Base-by-base conservation (phyloP, 2,888 invertebrate genomes). In the Thysanoteuthis rhombus region DNA sequence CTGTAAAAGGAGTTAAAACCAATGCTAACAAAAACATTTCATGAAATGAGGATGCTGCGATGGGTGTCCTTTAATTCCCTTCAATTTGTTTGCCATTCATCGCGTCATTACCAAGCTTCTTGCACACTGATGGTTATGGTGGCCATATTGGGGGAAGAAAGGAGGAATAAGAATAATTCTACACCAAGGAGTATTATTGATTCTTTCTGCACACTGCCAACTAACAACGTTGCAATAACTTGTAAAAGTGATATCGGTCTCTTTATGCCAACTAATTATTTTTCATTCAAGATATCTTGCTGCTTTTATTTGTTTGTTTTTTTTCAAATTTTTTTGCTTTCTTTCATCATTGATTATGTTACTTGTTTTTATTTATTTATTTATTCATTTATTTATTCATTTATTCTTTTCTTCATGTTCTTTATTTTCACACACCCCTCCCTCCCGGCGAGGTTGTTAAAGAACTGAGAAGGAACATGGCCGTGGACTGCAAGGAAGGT, bases 1-100 rank as follows among this genome's bases (percentile, higher is more conserved):
- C 75, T 75, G 75, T 75, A 75, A 75, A 75, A 75, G 75, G 75
- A 75, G 75, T 75, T 75, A 75, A 75, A 75, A 75, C 75, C 75
- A 75, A n/a, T 75, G 75, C 75, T 75, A n/a, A 75, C 75, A 75
- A 75, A 75, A 75, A 75, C 75, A 75, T 75, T 75, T 75, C 75
- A 75, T 16, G 75, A 36, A 75, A 75, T n/a, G 36, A 75, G 19
- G n/a, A 75, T 75, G 75, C 75, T 75, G n/a, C 75, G 75, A 75
- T 75, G 75, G 75, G 75, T 75, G 75, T 75, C 36, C 16, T 75
- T 75, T 75, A 75, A 75, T 75, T 75, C 75, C 75, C n/a, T 75
- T 75, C 75, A 75, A 75, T 75, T 75, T 75, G 75, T 75, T 75
- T 75, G 75, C 75, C 75, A 75, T 75, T 75, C 75, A 75, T n/a